These are phyloP conservation scores for Pedicia rivosa DNA, from an alignment of 2,888 invertebrate species.

Conservation along the genomic window DNA sequence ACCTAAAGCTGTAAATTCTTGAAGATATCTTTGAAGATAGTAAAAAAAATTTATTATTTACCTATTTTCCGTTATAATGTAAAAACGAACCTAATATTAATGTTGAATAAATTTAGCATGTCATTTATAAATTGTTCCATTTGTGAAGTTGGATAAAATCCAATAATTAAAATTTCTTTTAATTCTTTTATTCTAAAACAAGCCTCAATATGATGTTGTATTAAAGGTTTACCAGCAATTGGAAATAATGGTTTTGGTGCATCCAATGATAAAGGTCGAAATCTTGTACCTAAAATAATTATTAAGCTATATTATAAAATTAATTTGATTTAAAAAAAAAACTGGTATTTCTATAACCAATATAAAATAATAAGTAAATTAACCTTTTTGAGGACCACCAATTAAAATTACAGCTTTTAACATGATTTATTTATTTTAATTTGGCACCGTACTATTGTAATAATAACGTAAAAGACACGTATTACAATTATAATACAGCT, in stretches of 20 bases:
- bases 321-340: neutral
- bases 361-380: conserved; percentile 5
- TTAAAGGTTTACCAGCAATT: conserved; percentile 86
- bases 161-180: conserved; percentile 85
- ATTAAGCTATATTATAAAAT: neutral
- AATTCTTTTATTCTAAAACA: conserved; percentile 62
- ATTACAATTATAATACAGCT: too few species aligned
- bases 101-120: conserved; percentile 67
- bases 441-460: too few species aligned
- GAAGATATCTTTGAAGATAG: conserved; percentile 56
- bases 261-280: conserved; percentile 89
- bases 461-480: too few species aligned
- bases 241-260: conserved; percentile 97
- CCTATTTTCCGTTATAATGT: too few species aligned
- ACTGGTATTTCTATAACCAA: neutral
- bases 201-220: conserved; percentile 95
- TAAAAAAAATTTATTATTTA: conserved; percentile 1
- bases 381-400: conserved; percentile 91
- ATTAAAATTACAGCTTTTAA: conserved; percentile 80
- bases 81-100: conserved; percentile 59
- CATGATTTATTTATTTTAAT: too few species aligned
- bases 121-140: conserved; percentile 75
- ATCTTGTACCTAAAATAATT: conserved; percentile 88
- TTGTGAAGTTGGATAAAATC: conserved; percentile 74
- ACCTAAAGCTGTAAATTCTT: conserved; percentile 88